phyloP scores from a whole-genome alignment of 2,888 invertebrate genomes.

The Micoletzkya japonica region DNA sequence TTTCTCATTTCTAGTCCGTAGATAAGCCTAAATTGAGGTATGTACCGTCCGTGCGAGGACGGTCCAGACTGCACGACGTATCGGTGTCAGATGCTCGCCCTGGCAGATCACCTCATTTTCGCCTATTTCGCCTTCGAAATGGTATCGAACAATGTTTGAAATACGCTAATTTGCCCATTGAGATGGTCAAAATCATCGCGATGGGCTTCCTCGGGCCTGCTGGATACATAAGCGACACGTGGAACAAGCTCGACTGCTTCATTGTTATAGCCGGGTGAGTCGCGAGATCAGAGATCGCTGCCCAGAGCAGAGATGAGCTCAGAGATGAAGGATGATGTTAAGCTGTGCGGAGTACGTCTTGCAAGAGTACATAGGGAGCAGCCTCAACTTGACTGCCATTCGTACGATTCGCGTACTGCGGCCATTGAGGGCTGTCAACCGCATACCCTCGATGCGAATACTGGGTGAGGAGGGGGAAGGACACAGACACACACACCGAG shows the following conservation, averaged over 20 bases:
- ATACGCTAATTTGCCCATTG: neutral
- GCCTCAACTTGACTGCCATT: conserved; percentile 96
- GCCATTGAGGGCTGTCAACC: conserved; percentile 95
- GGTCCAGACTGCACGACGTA: conserved; percentile 78
- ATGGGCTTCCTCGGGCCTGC: conserved; percentile 89
- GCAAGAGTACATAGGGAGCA: conserved; percentile 79
- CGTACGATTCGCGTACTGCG: conserved; percentile 94
- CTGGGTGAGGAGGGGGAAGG: conserved; percentile 40
- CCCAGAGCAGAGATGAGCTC: neutral
- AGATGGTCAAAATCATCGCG: conserved; percentile 91
- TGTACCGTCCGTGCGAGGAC: conserved; percentile 95
- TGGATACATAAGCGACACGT: conserved; percentile 94
- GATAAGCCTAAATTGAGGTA: conserved; percentile 68
- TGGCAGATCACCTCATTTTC: conserved; percentile 97
- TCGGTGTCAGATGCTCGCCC: conserved; percentile 72
- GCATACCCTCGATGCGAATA: conserved; percentile 85
- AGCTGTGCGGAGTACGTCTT: conserved; percentile 72
- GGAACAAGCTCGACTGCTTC: conserved; percentile 97
- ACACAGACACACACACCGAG: neutral
- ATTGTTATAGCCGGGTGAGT: conserved; percentile 90
- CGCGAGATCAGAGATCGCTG: neutral
- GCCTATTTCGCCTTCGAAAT: conserved; percentile 90
- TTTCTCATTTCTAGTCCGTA: neutral
- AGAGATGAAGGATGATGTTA: neutral
- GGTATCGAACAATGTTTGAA: conserved; percentile 67